These are phyloP conservation scores for Odontocerum albicorne DNA, from an alignment of 2,888 invertebrate species.

Conservation along the genomic window DNA sequence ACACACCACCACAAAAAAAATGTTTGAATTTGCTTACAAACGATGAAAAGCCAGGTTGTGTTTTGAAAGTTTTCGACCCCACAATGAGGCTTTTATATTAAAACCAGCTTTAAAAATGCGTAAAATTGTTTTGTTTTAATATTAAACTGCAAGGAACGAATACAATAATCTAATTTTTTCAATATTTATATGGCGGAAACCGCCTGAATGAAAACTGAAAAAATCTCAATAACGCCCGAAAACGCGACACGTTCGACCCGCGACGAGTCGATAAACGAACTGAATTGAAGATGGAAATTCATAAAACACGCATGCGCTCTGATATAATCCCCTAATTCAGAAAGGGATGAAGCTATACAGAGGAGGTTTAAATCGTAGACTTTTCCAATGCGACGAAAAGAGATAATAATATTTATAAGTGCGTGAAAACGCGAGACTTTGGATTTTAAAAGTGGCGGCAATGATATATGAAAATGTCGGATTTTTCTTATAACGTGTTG, in stretches of 20 bases:
- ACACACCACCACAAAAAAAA: slow-evolving; percentile 4
- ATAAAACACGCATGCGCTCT: slow-evolving; percentile 12
- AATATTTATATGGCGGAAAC: slow-evolving; percentile 11
- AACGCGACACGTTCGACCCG: slow-evolving; percentile 14
- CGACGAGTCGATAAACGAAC: slow-evolving; percentile 32
- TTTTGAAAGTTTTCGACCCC: too few relatives aligned
- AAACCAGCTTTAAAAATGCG: too few relatives aligned
- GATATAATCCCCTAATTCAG: slow-evolving; percentile 12
- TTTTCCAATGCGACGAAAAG: neutral
- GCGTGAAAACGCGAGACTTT: neutral
- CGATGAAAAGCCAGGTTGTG: too few relatives aligned
- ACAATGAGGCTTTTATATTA: too few relatives aligned
- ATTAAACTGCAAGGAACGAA: too few relatives aligned
- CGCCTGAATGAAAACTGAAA: neutral
- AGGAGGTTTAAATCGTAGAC: neutral
- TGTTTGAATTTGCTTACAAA: too few relatives aligned
- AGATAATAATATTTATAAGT: neutral
- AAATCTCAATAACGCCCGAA: neutral
- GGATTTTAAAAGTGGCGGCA: slow-evolving; percentile 1
- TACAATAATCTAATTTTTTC: too few relatives aligned
- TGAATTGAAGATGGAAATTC: slow-evolving; percentile 9
- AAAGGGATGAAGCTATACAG: slow-evolving; percentile 16
- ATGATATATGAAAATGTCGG: slow-evolving; percentile 9
- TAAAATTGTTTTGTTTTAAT: too few relatives aligned
- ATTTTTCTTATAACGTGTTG: slow-evolving; percentile 4